phyloP scores from a whole-genome alignment of 2,888 invertebrate species.

The Mongoloraphidia duomilia region DNA sequence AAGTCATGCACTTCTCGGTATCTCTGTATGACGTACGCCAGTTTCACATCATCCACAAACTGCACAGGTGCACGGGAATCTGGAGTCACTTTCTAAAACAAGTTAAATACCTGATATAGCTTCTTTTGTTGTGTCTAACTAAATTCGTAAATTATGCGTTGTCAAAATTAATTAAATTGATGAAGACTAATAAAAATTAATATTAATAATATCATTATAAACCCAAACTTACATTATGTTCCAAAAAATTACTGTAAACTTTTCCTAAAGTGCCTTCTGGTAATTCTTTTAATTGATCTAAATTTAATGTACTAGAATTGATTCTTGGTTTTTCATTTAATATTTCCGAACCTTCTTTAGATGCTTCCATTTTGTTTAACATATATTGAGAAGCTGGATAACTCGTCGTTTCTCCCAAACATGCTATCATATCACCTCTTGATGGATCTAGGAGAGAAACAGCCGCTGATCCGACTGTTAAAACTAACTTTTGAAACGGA shows the following conservation, averaged over 20 bases:
- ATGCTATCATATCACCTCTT: constrained; percentile 85
- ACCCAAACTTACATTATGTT: constrained; percentile 43
- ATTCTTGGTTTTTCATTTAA: constrained; percentile 70
- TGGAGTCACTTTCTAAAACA: constrained; percentile 65
- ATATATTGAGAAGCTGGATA: constrained; percentile 55
- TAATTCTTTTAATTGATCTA: constrained; percentile 51
- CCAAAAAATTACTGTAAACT: constrained; percentile 71
- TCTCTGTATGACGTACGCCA: constrained; percentile 93
- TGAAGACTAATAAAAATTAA: not conserved
- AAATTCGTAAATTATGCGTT: not conserved
- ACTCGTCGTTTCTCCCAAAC: constrained; percentile 85
- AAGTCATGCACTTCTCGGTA: constrained; percentile 97
- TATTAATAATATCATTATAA: not conserved
- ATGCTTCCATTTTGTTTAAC: constrained; percentile 56
- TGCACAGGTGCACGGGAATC: constrained; percentile 82
- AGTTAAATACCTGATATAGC: not conserved
- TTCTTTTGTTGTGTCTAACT: too few species aligned
- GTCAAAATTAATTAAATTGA: not conserved
- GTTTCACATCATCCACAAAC: constrained; percentile 76
- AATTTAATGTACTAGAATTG: constrained; percentile 65
- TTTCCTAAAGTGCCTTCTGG: constrained; percentile 75
- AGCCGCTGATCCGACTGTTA: constrained; percentile 78
- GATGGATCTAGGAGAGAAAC: constrained; percentile 69
- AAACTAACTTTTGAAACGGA: constrained; percentile 57
- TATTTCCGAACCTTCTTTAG: constrained; percentile 65